phyloP scores from a whole-genome alignment of 1,140 invertebrate genomes.

The Lepidotrigona ventralis region DNA sequence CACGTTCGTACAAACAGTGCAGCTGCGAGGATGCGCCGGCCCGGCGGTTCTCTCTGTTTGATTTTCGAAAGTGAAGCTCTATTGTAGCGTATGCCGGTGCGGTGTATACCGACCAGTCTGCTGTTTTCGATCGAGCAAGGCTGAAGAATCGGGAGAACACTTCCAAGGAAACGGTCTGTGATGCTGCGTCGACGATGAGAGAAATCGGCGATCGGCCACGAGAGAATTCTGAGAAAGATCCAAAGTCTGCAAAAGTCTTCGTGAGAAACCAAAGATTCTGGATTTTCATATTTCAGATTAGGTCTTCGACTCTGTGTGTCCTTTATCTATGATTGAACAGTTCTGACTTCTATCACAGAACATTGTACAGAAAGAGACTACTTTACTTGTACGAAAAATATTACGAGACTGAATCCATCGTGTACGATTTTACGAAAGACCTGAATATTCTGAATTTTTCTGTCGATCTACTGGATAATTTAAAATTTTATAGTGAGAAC shows the following conservation, averaged over 20 bases:
- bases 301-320: too few species aligned
- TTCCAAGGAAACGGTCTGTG: constrained; percentile 15
- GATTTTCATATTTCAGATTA: too few species aligned
- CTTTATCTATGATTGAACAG: too few species aligned
- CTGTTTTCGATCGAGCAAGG: constrained; percentile 18
- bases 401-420: too few species aligned
- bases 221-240: background rate
- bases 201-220: background rate
- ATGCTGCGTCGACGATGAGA: background rate
- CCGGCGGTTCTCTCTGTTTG: constrained; percentile 68
- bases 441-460: too few species aligned
- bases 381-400: too few species aligned
- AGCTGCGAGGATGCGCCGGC: constrained; percentile 63
- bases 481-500: too few species aligned
- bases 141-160: constrained; percentile 38
- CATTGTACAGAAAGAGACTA: too few species aligned
- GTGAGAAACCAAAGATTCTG: too few species aligned
- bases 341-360: too few species aligned
- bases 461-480: too few species aligned
- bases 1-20: constrained; percentile 75
- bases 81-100: constrained; percentile 56
- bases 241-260: background rate
- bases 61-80: constrained; percentile 76
- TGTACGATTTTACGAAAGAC: too few species aligned
- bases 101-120: constrained; percentile 28